Evolutionary conservation across 2,797 vertebrate species (phyloP), one percentile per base, ranked within the genome.

Genomic region (Parauchenoglanis ngamensis): DNA sequence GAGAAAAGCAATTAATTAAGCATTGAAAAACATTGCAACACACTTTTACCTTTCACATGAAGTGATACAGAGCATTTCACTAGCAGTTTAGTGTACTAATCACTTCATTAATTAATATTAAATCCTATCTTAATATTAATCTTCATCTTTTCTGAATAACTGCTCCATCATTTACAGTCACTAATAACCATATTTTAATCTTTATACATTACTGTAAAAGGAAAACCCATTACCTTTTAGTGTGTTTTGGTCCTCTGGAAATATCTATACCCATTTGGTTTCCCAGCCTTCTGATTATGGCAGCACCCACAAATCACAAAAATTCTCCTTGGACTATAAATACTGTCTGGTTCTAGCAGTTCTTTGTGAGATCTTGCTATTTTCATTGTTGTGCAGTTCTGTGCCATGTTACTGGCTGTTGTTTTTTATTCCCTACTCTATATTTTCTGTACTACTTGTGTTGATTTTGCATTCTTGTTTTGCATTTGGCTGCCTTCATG

Each of bases 321-420:
- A 83, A 83, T 67, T 31, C 17, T 52, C 12, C 61, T 68, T 67
- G 80, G 61, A 31, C n/a, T 67, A 46, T 46, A 81, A 46, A 81
- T 63, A 31, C 17, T 31, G 1, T 52, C n/a, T 83, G 44, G 44
- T 83, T 67, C 61, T 44, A 52, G 44, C 44, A 52, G 21, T 11
- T 52, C 7, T 28, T 83, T 63, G 59, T 65, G 13, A 10, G 7
- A 28, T 46, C 13, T 82, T 82, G 12, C 40, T 46, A 10, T 65
- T 49, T 44, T 46, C 21, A 25, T 44, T 81, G 35, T 65, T 65
- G 40, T 81, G 7, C 59, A 40, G 63, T 81, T 0, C 78, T 49
- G 13, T 3, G 15, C 13, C 25, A 67, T 67, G 15, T 11, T 82
- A 44, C 35, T 80, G 35, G 13, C 52, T 35, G n/a, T 61, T 31